Conservation (phyloP, 2,113 vertebrate genomes). For the Pteruthius melanotis region DNA sequence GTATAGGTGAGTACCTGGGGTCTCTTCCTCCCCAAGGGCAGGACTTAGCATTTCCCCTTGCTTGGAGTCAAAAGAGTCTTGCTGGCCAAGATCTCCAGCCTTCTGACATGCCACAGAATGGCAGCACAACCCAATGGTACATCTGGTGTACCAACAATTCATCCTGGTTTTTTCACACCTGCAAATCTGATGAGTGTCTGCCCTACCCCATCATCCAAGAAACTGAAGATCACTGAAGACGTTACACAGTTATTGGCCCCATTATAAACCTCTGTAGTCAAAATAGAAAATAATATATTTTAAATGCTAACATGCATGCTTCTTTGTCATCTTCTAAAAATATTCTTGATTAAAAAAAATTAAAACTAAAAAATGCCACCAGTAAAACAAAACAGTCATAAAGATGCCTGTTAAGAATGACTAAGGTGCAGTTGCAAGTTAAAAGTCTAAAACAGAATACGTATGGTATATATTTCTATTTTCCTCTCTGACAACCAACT, state of each 20-base stretch:
- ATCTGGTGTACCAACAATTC: neutral
- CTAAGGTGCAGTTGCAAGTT: neutral
- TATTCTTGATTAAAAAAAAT: neutral
- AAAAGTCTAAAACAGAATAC: neutral
- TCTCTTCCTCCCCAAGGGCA: neutral
- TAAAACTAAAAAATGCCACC: neutral
- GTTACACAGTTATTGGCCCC: neutral
- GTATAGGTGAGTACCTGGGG: too few relatives aligned
- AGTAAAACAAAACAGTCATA: neutral
- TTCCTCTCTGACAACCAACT: neutral
- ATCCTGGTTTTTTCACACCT: neutral
- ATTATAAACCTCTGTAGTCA: neutral
- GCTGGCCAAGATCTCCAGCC: neutral
- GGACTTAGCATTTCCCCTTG: neutral
- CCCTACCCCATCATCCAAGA: neutral
- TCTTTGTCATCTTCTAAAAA: neutral
- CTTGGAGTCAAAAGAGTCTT: neutral
- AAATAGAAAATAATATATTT: neutral
- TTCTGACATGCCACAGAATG: fast-evolving
- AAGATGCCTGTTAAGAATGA: neutral
- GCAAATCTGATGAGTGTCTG: neutral
- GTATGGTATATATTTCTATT: fast-evolving
- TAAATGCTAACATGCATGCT: neutral
- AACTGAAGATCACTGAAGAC: neutral
- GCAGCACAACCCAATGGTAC: neutral